Evolutionary conservation across 2,113 vertebrate species (phyloP).

Genomic region (Pterocles orientalis): DNA sequence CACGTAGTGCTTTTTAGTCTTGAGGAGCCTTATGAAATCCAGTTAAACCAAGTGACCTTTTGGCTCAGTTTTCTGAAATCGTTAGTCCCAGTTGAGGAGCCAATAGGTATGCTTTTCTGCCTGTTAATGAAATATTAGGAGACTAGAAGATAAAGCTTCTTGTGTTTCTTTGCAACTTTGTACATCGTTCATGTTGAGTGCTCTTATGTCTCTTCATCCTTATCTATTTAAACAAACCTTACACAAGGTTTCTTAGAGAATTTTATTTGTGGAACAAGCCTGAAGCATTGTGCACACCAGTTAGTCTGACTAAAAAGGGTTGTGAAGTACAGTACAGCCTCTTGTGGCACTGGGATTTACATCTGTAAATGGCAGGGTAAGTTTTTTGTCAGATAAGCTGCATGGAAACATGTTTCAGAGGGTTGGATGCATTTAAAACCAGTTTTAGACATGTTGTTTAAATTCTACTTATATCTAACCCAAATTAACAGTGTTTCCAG

Average conservation of each 20-base stretch:
- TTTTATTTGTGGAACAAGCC: background rate
- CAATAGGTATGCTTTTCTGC: conserved; percentile 79
- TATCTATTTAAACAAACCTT: background rate
- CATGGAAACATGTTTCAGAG: background rate
- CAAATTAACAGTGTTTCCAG: background rate
- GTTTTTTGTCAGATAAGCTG: background rate
- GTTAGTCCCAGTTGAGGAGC: conserved; percentile 86
- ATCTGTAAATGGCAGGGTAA: background rate
- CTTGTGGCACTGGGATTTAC: background rate
- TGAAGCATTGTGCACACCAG: background rate
- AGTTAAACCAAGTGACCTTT: conserved; percentile 94
- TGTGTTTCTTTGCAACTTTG: background rate
- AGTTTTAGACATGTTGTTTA: background rate
- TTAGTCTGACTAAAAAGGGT: background rate
- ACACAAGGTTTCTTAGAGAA: background rate
- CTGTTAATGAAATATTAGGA: background rate
- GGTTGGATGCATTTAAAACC: background rate
- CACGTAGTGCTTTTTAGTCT: conserved; percentile 93
- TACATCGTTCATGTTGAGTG: background rate
- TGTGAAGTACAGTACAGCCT: background rate
- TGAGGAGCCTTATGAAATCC: conserved; percentile 95
- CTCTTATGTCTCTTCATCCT: background rate
- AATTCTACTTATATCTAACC: background rate
- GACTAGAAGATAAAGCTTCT: background rate
- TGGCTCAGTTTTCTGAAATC: conserved; percentile 97